Evolutionary conservation across 2,113 vertebrate species (phyloP).

Genomic region (Psephotus haematonotus): DNA sequence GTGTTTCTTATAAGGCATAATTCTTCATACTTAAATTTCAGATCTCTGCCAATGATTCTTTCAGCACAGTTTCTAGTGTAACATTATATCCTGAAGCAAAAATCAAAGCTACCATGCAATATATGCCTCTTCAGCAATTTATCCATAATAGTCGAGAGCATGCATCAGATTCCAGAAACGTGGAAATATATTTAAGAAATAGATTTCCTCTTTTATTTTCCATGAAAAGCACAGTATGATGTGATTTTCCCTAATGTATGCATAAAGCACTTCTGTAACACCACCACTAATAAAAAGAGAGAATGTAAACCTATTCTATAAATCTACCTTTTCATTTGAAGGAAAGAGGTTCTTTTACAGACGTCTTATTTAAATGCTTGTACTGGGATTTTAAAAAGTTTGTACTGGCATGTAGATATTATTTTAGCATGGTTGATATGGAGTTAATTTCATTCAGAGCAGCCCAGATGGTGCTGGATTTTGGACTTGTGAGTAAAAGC

Average conservation of each 20-base stretch:
- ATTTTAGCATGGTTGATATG: not conserved
- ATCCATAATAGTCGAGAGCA: not conserved
- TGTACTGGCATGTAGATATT: not conserved
- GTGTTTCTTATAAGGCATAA: not conserved
- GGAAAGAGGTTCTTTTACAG: not conserved
- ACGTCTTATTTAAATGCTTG: not conserved
- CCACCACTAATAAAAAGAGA: not conserved
- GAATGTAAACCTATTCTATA: not conserved
- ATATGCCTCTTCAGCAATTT: not conserved
- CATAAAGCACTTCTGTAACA: not conserved
- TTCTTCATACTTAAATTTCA: not conserved
- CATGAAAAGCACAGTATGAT: not conserved
- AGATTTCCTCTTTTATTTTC: not conserved
- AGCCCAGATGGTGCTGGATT: not conserved
- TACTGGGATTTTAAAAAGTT: not conserved
- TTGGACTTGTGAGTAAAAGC: not conserved
- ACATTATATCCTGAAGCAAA: not conserved
- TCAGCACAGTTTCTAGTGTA: not conserved
- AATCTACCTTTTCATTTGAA: not conserved
- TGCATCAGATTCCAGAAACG: not conserved
- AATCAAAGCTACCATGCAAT: not conserved
- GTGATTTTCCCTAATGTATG: not conserved
- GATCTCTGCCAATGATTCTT: not conserved
- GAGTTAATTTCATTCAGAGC: not conserved
- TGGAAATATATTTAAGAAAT: not conserved